phyloP scores from a whole-genome alignment of 1,140 invertebrate genomes.

The Eurytemora carolleeae region DNA sequence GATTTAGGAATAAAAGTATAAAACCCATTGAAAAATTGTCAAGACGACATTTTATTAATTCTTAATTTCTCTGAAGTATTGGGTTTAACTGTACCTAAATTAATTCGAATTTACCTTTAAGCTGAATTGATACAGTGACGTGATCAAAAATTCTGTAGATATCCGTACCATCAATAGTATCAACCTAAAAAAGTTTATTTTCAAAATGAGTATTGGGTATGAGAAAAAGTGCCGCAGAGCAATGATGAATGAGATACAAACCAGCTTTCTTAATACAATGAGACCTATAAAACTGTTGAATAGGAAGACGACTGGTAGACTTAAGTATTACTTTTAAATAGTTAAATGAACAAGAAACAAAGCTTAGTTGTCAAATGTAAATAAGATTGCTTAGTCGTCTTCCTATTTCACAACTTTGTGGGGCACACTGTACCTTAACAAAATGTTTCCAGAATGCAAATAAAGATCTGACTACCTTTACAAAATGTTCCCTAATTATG shows the following conservation, averaged over 20 bases:
- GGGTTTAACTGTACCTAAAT: no score
- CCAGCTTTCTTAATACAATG: not conserved
- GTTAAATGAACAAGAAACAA: not conserved
- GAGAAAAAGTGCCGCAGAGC: not conserved
- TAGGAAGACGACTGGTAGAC: not conserved
- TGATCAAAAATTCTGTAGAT: constrained; percentile 15
- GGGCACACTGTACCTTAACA: no score
- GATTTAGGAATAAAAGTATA: not conserved
- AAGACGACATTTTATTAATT: not conserved
- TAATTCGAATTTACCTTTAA: constrained; percentile 5
- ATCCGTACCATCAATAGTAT: not conserved
- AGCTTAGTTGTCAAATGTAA: no score
- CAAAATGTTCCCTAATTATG: not conserved
- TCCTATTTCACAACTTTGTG: no score
- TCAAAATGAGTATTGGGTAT: not conserved
- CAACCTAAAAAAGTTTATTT: not conserved
- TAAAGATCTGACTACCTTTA: not conserved
- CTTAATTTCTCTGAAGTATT: not conserved
- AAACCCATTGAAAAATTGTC: not conserved
- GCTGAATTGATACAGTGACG: constrained; percentile 12
- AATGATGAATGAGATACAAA: not conserved
- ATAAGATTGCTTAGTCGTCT: no score
- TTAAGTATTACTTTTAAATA: not conserved
- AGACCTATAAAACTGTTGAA: not conserved
- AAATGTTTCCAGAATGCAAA: no score